A percentile compares a stretch with the other conserved stretches of the same genome.
These are phyloP conservation scores for Dendrocincla tyrannina DNA, from an alignment of 2,797 vertebrate genomes.

Conservation along the genomic window DNA sequence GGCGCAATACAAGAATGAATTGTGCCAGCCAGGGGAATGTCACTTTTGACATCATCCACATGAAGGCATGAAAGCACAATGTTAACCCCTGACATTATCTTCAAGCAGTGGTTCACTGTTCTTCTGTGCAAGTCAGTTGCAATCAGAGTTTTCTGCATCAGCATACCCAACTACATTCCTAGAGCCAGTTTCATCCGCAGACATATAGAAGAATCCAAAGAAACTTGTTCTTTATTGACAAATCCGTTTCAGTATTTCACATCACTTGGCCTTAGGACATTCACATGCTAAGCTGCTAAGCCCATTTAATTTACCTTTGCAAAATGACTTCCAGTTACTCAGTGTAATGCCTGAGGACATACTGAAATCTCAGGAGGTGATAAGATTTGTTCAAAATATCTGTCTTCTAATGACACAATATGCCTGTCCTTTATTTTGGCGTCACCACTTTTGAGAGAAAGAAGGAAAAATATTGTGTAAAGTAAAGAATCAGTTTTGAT, in stretches of 20 bases:
- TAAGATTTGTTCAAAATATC: not conserved
- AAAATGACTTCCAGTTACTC: not conserved
- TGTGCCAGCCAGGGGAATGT: not conserved
- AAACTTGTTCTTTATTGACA: not conserved
- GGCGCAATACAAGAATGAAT: conserved; percentile 25
- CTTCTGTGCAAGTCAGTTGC: not conserved
- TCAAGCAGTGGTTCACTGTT: not conserved
- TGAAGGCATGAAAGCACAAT: not conserved
- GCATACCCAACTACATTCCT: not conserved
- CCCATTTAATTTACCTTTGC: conserved; percentile 25
- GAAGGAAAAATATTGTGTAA: not conserved
- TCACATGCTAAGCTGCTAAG: not conserved
- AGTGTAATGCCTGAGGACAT: not conserved
- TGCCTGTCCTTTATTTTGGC: not conserved
- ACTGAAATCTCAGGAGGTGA: not conserved
- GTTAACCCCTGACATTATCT: not conserved
- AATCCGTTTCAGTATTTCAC: conserved; percentile 24
- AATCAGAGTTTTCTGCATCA: not conserved
- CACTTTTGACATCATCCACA: not conserved
- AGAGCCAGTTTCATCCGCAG: not conserved
- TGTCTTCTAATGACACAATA: not conserved
- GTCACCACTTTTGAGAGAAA: not conserved
- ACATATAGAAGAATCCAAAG: not conserved
- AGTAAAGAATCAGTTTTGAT: not conserved
- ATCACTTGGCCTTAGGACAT: not conserved